These are phyloP conservation scores for Aspidapion aeneum DNA, from an alignment of 2,888 invertebrate species.

Conservation along the genomic window DNA sequence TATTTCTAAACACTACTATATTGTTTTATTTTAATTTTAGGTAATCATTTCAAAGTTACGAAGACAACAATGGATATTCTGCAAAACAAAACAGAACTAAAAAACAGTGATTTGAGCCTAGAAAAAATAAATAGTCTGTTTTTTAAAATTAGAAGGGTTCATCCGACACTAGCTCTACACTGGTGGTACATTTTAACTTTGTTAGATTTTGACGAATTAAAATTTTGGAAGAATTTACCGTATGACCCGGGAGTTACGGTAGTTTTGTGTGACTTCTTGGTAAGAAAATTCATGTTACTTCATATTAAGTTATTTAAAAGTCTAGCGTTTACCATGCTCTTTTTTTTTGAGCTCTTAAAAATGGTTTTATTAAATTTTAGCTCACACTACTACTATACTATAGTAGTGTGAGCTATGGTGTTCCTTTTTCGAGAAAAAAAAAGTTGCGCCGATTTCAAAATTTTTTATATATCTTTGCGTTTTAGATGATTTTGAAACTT, in stretches of 20 bases:
- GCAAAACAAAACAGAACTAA: slow-evolving; percentile 26
- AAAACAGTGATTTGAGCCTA: slow-evolving; percentile 47
- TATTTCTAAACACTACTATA: no score
- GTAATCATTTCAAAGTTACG: slow-evolving; percentile 55
- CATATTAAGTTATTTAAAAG: neutral
- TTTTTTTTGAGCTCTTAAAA: no score
- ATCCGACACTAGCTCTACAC: slow-evolving; percentile 67
- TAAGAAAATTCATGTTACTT: slow-evolving; percentile 49
- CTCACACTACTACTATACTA: no score
- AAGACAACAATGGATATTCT: slow-evolving; percentile 44
- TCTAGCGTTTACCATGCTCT: no score
- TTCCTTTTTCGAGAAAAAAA: no score
- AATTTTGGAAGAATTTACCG: slow-evolving; percentile 59
- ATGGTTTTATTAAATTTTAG: no score
- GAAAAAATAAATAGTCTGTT: slow-evolving; percentile 57
- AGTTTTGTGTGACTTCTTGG: slow-evolving; percentile 77
- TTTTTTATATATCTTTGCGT: no score
- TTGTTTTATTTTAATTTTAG: slow-evolving; percentile 40
- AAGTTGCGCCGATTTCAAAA: no score
- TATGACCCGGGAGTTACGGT: slow-evolving; percentile 66
- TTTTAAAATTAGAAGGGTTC: slow-evolving; percentile 51
- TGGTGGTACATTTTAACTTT: slow-evolving; percentile 77
- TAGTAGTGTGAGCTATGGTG: no score
- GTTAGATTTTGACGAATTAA: slow-evolving; percentile 65
- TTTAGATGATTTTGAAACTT: no score